Evolutionary conservation across 2,797 vertebrate species (phyloP).

Genomic region (Pyrocephalus nanus): DNA sequence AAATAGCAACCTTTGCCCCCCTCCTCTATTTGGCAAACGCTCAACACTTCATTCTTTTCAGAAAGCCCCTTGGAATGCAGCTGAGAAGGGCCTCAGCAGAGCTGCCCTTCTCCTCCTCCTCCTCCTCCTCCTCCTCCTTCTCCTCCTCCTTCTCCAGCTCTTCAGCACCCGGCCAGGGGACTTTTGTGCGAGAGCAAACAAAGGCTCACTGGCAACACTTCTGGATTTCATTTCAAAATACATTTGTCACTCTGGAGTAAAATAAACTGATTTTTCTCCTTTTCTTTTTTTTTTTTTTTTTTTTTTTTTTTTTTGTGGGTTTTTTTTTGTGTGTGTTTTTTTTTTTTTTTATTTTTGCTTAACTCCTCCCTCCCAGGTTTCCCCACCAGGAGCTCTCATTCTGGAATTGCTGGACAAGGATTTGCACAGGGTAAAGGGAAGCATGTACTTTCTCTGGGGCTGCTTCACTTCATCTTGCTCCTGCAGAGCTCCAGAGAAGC

Average conservation of each 20-base stretch:
- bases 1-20: slow-evolving; percentile 85
- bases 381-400: not conserved
- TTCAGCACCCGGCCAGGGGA: slow-evolving; percentile 57
- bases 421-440: not conserved
- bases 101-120: slow-evolving; percentile 27
- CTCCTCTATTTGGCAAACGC: slow-evolving; percentile 80
- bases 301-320: slow-evolving; percentile 28
- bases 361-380: slow-evolving; percentile 55
- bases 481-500: not conserved
- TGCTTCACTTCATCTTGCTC: not conserved
- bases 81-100: slow-evolving; percentile 73
- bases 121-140: not conserved
- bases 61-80: slow-evolving; percentile 78
- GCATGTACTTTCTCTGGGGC: not conserved
- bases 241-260: slow-evolving; percentile 72
- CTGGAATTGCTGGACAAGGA: not conserved
- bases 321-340: slow-evolving; percentile 1
- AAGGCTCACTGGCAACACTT: slow-evolving; percentile 81
- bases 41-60: slow-evolving; percentile 79
- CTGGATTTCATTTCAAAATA: slow-evolving; percentile 77
- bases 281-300: not conserved
- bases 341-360: not conserved
- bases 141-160: slow-evolving; percentile 25
- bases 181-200: slow-evolving; percentile 74
- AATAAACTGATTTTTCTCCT: slow-evolving; percentile 77